Conservation (phyloP, 2,888 invertebrate genomes). For the Epinotia bilunana region DNA sequence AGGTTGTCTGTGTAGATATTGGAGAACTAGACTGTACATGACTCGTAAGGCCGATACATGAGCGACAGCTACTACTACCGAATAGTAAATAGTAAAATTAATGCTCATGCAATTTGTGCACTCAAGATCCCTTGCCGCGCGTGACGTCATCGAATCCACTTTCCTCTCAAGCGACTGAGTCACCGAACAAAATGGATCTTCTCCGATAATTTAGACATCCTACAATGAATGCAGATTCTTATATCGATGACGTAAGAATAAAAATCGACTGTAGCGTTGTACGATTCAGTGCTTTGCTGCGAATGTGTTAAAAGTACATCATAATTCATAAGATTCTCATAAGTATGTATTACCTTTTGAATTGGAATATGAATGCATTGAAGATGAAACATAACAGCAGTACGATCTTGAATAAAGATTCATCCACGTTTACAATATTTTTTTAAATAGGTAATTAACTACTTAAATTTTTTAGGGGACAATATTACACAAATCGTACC, state of each 20-base stretch:
- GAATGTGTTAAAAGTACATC: too few relatives aligned
- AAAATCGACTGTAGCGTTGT: not conserved
- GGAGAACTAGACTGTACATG: too few relatives aligned
- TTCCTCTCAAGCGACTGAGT: constrained; percentile 51
- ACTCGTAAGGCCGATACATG: too few relatives aligned
- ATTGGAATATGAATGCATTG: constrained; percentile 1
- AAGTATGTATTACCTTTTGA: not conserved
- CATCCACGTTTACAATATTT: not conserved
- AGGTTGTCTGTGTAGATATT: too few relatives aligned
- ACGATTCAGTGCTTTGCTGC: too few relatives aligned
- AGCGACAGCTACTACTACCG: too few relatives aligned
- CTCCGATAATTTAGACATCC: constrained; percentile 33
- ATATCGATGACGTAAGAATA: not conserved
- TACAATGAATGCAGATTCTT: not conserved
- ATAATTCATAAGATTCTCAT: too few relatives aligned
- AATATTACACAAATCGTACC: too few relatives aligned
- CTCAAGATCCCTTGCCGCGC: constrained; percentile 45
- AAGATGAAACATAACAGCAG: constrained; percentile 1
- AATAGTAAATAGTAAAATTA: too few relatives aligned
- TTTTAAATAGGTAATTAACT: too few relatives aligned
- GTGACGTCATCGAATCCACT: constrained; percentile 57
- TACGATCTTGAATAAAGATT: constrained; percentile 2
- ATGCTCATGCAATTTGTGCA: not conserved
- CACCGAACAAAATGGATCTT: constrained; percentile 24
- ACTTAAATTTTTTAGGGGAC: too few relatives aligned